Evolutionary conservation across 2,888 invertebrate species (phyloP), one percentile per base, ranked within the genome.

Genomic region (Dryococelus australis): DNA sequence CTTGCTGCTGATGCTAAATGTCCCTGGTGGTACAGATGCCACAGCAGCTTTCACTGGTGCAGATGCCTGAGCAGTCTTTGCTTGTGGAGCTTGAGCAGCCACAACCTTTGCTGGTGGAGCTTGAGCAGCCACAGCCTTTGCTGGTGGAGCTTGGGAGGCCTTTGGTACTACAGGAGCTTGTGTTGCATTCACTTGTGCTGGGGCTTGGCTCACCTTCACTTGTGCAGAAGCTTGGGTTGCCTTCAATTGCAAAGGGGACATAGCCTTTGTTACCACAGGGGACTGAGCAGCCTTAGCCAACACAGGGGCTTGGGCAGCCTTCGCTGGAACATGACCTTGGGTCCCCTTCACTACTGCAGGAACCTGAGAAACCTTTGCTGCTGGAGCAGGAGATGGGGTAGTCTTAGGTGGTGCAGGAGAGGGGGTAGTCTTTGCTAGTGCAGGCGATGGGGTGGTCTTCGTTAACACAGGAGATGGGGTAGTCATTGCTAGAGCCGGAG

Each of bases 131-230:
- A 28, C n/a, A 2, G 85, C 27, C 28, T n/a, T 51, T 0, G 85
- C 28, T 26, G 79, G 88, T 35, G 85, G 47, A 87, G 86, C 84
- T 80, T 86, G 79, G 28, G 87, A 43, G 84, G 87, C 85, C 86
- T 85, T 90, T 1, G 65, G 13, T 65, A 51, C 13, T n/a, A 8
- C 65, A 20, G 65, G 65, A 65, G 65, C n/a, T 24, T 65, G 65
- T 8, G 65, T 8, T 10, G 65, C 65, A 10, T 65, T 65, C 8
- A 20, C 65, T 65, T 65, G 65, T 9, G 20, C 51, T 12, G 65
- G 65, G 16, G 65, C n/a, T 20, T 24, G 65, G 65, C 13, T 20
- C 6, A 20, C 65, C 65, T 65, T 65, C 8, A 20, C 65, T 65
- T 65, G 65, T 9, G n/a, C 3, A 65, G 51, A 20, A 51, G 65